phyloP scores from a whole-genome alignment of 2,797 vertebrate species.

The Ptychadena robeensis region DNA sequence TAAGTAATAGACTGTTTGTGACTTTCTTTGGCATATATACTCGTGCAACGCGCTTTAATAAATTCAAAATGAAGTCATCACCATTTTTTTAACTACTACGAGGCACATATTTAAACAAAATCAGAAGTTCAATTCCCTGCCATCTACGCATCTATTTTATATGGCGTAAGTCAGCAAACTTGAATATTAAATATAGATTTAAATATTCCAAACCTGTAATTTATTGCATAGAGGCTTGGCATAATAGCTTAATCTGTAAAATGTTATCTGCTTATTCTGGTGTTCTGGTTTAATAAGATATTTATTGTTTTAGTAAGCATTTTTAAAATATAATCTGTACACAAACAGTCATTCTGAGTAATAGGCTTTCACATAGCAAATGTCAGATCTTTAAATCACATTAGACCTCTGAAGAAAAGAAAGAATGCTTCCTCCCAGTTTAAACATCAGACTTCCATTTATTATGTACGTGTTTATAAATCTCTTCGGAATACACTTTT shows the following conservation, averaged over 20 bases:
- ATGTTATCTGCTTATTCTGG: slow-evolving; percentile 79
- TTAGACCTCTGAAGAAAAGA: slow-evolving; percentile 80
- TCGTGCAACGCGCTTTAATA: not conserved
- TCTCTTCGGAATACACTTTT: slow-evolving; percentile 87
- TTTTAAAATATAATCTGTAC: slow-evolving; percentile 94
- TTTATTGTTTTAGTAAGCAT: slow-evolving; percentile 85
- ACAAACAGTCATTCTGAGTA: slow-evolving; percentile 99
- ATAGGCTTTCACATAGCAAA: slow-evolving; percentile 93
- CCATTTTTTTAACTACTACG: not conserved
- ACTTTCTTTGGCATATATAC: not conserved
- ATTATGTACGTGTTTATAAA: slow-evolving; percentile 98
- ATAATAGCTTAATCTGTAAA: slow-evolving; percentile 75
- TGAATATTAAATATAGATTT: slow-evolving; percentile 47
- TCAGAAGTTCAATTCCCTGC: slow-evolving; percentile 18
- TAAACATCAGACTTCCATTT: slow-evolving; percentile 91
- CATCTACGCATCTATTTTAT: slow-evolving; percentile 25
- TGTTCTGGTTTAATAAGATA: slow-evolving; percentile 82
- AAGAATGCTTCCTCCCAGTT: slow-evolving; percentile 91
- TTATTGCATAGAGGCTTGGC: slow-evolving; percentile 68
- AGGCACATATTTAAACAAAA: slow-evolving; percentile 2
- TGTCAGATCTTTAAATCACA: slow-evolving; percentile 98
- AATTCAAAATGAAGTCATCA: not conserved
- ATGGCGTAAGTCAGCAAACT: slow-evolving; percentile 10
- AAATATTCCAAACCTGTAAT: slow-evolving; percentile 61
- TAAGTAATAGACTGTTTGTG: not conserved